Percentiles rank a stretch among this genome's conserved stretches.
Evolutionary conservation across 2,797 vertebrate species (phyloP).

Genomic region (Enteromius fasciolatus): DNA sequence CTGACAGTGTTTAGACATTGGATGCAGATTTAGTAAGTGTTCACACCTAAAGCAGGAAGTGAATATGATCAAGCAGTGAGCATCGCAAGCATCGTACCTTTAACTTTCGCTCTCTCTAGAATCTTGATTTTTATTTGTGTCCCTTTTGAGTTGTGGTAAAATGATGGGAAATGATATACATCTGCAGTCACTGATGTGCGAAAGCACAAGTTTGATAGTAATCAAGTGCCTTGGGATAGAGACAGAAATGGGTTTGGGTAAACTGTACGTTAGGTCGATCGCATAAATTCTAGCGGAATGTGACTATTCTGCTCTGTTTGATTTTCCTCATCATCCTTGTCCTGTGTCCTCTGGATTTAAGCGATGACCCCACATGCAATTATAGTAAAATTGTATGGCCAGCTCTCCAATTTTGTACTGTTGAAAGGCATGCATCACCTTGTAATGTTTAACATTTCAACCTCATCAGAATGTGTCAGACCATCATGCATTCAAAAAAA

Average conservation of each 20-base stretch:
- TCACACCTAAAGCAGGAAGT: slow-evolving; percentile 67
- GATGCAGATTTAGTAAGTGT: slow-evolving; percentile 70
- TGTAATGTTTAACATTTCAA: slow-evolving; percentile 22
- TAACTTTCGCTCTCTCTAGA: background rate
- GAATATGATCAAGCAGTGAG: slow-evolving; percentile 70
- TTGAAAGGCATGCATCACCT: background rate
- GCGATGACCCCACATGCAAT: background rate
- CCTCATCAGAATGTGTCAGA: background rate
- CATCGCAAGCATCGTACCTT: slow-evolving; percentile 51
- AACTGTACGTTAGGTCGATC: slow-evolving; percentile 69
- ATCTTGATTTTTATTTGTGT: slow-evolving; percentile 61
- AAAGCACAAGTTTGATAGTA: slow-evolving; percentile 70
- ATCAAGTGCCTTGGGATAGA: slow-evolving; percentile 75
- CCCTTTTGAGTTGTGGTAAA: slow-evolving; percentile 71
- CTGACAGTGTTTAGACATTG: slow-evolving; percentile 46
- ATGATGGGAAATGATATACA: slow-evolving; percentile 73
- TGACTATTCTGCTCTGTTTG: background rate
- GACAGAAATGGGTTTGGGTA: slow-evolving; percentile 69
- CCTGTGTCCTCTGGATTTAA: background rate
- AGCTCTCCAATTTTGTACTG: slow-evolving; percentile 4
- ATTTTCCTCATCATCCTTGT: background rate
- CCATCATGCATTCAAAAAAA: slow-evolving; percentile 12
- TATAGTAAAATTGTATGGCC: background rate
- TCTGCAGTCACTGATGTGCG: slow-evolving; percentile 72
- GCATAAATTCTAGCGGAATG: slow-evolving; percentile 67